A percentile compares a stretch with the other conserved stretches of the same genome.
phyloP scores from a whole-genome alignment of 2,888 invertebrate genomes.

The Yponomeuta evonymella region DNA sequence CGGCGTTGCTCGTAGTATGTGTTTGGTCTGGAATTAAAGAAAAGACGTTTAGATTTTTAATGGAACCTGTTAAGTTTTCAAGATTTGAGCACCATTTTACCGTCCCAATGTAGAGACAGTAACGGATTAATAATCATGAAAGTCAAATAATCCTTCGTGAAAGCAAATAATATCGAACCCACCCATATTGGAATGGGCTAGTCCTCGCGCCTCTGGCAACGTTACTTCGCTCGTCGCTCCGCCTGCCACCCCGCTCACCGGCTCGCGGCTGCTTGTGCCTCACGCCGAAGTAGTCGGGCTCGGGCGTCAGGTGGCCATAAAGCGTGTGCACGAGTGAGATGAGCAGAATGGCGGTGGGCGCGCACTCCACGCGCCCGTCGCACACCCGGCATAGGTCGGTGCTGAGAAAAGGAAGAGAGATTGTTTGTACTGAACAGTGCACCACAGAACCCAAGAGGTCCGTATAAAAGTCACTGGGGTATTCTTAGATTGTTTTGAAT shows the following conservation, averaged over 20 bases:
- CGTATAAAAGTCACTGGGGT: too few species aligned
- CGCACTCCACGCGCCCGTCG: conserved; percentile 65
- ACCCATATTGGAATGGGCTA: not conserved
- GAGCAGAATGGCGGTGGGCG: conserved; percentile 63
- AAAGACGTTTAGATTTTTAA: too few species aligned
- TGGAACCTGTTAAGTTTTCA: too few species aligned
- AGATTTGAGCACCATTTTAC: too few species aligned
- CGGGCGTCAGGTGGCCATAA: conserved; percentile 56
- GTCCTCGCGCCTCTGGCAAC: not conserved
- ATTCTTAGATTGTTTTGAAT: too few species aligned
- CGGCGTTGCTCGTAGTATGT: too few species aligned
- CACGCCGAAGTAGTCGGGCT: conserved; percentile 55
- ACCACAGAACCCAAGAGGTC: too few species aligned
- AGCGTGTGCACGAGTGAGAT: conserved; percentile 62
- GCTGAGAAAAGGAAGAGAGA: not conserved
- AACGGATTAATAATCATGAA: too few species aligned
- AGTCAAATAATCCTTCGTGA: not conserved
- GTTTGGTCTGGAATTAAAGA: too few species aligned
- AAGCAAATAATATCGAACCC: not conserved
- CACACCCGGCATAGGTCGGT: conserved; percentile 64
- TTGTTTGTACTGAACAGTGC: not conserved
- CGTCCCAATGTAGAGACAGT: too few species aligned
- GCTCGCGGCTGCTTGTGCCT: conserved; percentile 19
- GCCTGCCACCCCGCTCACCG: not conserved
- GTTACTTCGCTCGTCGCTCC: not conserved